A percentile compares a stretch with the other conserved stretches of the same genome.
Evolutionary conservation across 2,888 invertebrate genomes (phyloP).

Genomic region (Pristionchus exspectatus): DNA sequence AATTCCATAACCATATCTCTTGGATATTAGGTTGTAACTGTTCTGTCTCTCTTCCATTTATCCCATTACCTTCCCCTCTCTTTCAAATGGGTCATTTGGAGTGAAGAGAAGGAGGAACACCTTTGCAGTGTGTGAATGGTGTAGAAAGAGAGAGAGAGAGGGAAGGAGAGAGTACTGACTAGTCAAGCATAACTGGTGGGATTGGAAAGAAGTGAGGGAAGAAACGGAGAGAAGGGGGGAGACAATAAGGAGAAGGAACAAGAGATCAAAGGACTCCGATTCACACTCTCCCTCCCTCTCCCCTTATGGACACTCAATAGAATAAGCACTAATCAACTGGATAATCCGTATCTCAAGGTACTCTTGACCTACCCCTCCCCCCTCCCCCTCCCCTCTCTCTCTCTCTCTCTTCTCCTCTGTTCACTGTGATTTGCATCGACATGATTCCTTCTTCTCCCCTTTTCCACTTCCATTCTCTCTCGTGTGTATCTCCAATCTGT

Average conservation of each 20-base stretch:
- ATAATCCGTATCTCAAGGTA: not conserved
- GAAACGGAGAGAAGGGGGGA: not conserved
- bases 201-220: not conserved
- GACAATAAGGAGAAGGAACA: constrained; percentile 27
- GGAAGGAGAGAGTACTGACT: not conserved
- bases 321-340: constrained; percentile 11
- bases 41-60: not conserved
- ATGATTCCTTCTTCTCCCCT: not conserved
- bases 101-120: not conserved
- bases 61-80: constrained; percentile 9
- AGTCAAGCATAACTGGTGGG: constrained; percentile 22
- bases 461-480: not conserved
- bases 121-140: not conserved
- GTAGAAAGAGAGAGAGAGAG: not conserved
- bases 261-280: constrained; percentile 20
- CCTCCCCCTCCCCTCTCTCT: constrained; percentile 57
- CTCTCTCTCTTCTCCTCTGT: not conserved
- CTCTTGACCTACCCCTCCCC: constrained; percentile 49
- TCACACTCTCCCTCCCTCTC: not conserved
- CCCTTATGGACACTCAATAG: not conserved
- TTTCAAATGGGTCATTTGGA: constrained; percentile 23
- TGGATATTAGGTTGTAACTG: not conserved
- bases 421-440: constrained; percentile 39
- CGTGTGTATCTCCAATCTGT: constrained; percentile 20
- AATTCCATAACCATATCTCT: not conserved